Base-by-base conservation (phyloP, 2,113 vertebrate genomes). In the Geococcyx californianus region DNA sequence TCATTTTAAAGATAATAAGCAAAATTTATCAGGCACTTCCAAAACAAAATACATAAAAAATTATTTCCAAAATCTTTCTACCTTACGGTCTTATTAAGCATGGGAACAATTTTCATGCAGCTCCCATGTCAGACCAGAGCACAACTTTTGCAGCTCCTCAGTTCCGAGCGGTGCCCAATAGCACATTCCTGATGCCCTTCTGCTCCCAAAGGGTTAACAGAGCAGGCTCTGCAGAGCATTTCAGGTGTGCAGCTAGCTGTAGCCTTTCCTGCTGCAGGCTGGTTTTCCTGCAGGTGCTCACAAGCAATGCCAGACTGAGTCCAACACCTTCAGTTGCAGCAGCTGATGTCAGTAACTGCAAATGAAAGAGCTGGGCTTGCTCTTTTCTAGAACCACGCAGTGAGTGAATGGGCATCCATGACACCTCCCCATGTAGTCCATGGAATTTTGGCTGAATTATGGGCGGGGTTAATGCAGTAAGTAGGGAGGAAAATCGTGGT, bases 241-340 rank as follows among this genome's bases (percentile, higher is more conserved):
- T 74, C 16, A 16, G 44, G 40, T 12, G 24, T 49, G 36, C 19
- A 52, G 44, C 19, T 44, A 33, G 55, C 1, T 1, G 51, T 25
- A 16, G 29, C 29, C 66, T 62, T 68, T 45, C 26, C 81, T 54
- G 52, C 52, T 54, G 36, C 23, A 13, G 24, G 29, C 6, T 45
- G 26, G 9, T 73, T 83, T 63, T 28, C n/a, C 33, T 38, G 54
- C 42, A 4, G 6, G n/a, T 36, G 8, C 59, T 36, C 26, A 33
- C 0, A 3, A 36, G 16, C 11, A 68, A 59, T 38, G 31, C 25
- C 1, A 1, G 10, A 24, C 31, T 9, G 6, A 16, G 31, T 12
- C n/a, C 2, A 4, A 54, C 23, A 34, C 17, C n/a, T 82, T 34
- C 36, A 54, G 10, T 52, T 56, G 25, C 4, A 73, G 44, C 29